Percentiles rank a stretch among this genome's conserved stretches.
phyloP scores from a whole-genome alignment of 2,888 invertebrate genomes.

The Hypercompe scribonia region DNA sequence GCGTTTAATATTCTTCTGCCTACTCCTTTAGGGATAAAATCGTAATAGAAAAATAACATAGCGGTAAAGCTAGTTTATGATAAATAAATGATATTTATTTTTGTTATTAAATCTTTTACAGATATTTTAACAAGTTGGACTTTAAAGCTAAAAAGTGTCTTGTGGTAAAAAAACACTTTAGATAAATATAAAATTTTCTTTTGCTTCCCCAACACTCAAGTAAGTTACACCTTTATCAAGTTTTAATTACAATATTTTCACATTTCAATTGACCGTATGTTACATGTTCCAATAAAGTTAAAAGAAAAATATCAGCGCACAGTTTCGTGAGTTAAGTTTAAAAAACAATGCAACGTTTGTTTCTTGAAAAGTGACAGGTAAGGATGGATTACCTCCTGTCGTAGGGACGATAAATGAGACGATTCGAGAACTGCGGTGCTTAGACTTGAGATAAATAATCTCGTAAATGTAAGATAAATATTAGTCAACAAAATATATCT shows the following conservation, averaged over 20 bases:
- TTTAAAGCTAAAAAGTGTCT: no score
- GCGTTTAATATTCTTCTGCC: no score
- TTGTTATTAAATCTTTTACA: no score
- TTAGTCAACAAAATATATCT: neutral
- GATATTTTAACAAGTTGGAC: no score
- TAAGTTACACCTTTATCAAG: neutral
- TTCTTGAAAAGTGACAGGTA: neutral
- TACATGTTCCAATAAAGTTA: neutral
- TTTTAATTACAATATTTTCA: neutral
- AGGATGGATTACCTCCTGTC: neutral
- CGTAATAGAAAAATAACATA: no score
- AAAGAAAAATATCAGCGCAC: neutral
- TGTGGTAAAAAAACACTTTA: no score
- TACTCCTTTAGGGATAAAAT: no score
- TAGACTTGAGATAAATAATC: neutral
- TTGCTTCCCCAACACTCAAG: neutral
- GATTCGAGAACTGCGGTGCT: neutral
- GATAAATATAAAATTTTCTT: neutral
- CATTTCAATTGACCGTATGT: neutral
- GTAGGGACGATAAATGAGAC: neutral
- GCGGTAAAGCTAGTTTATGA: no score
- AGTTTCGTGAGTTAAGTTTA: neutral
- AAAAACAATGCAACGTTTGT: neutral
- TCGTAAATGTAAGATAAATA: neutral
- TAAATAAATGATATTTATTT: no score